These are phyloP conservation scores for Syngnathus scovelli DNA, from an alignment of 2,113 vertebrate species.

Conservation along the genomic window DNA sequence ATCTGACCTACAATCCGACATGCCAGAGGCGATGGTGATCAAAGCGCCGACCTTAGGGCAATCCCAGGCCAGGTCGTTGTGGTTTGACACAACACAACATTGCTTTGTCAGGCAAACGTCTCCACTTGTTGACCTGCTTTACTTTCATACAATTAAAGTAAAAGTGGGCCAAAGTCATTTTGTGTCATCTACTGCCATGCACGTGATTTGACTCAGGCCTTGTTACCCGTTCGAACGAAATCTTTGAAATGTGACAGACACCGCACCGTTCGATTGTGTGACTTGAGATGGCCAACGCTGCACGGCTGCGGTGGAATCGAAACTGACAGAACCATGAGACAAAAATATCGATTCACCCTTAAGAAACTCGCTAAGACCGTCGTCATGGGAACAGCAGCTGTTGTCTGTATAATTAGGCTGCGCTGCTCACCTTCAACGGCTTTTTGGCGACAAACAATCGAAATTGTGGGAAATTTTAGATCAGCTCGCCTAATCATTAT, in stretches of 20 bases:
- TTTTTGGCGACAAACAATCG: not conserved
- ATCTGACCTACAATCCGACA: too few relatives aligned
- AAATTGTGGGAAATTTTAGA: not conserved
- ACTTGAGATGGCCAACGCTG: not conserved
- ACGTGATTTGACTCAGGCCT: not conserved
- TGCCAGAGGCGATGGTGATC: too few relatives aligned
- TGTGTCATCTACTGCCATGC: constrained; percentile 3
- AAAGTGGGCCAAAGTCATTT: constrained; percentile 49
- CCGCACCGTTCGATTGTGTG: too few relatives aligned
- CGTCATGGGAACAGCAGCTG: constrained; percentile 30
- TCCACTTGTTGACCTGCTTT: constrained; percentile 58
- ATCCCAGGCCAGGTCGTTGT: too few relatives aligned
- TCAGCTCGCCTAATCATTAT: too few relatives aligned
- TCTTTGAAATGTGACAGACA: not conserved
- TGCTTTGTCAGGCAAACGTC: constrained; percentile 28
- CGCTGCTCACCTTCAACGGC: constrained; percentile 4
- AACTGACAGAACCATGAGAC: constrained; percentile 1
- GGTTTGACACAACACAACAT: not conserved
- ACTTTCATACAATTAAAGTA: constrained; percentile 25
- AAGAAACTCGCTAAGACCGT: constrained; percentile 22
- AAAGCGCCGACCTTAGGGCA: too few relatives aligned
- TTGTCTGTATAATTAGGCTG: constrained; percentile 13
- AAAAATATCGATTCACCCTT: constrained; percentile 20
- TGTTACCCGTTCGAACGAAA: too few relatives aligned
- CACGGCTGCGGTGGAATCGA: constrained; percentile 22